These are phyloP conservation scores for Linnaemya vulpina DNA, from an alignment of 2,888 invertebrate species.

Conservation along the genomic window DNA sequence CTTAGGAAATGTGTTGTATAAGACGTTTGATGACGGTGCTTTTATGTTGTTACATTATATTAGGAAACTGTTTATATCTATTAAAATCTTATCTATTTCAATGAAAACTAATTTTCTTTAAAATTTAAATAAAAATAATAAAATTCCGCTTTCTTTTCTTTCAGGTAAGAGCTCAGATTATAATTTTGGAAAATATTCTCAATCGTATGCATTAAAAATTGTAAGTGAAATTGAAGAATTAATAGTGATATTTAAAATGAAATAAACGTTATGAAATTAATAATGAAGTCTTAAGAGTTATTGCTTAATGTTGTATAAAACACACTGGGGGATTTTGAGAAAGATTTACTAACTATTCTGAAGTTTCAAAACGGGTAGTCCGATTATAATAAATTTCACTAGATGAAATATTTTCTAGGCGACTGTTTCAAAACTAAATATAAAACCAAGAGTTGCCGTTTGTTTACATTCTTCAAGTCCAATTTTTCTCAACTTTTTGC, in stretches of 20 bases:
- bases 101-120: background rate
- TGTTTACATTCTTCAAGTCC: too few relatives aligned
- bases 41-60: background rate
- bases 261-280: too few relatives aligned
- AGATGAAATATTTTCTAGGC: too few relatives aligned
- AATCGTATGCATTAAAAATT: background rate
- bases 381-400: too few relatives aligned
- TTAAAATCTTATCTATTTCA: background rate
- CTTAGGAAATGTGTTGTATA: conserved; percentile 4
- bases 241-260: too few relatives aligned
- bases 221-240: background rate
- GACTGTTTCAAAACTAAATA: too few relatives aligned
- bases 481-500: too few relatives aligned
- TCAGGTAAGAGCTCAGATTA: conserved; percentile 30
- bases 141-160: conserved; percentile 11
- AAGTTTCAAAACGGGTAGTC: too few relatives aligned
- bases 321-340: too few relatives aligned
- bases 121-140: background rate
- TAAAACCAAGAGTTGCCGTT: too few relatives aligned
- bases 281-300: background rate
- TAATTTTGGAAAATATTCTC: background rate
- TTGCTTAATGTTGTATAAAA: too few relatives aligned
- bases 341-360: too few relatives aligned
- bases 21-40: background rate
- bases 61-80: background rate